Evolutionary conservation across 2,797 vertebrate genomes (phyloP).

Genomic region (Pseudochromis fuscus): DNA sequence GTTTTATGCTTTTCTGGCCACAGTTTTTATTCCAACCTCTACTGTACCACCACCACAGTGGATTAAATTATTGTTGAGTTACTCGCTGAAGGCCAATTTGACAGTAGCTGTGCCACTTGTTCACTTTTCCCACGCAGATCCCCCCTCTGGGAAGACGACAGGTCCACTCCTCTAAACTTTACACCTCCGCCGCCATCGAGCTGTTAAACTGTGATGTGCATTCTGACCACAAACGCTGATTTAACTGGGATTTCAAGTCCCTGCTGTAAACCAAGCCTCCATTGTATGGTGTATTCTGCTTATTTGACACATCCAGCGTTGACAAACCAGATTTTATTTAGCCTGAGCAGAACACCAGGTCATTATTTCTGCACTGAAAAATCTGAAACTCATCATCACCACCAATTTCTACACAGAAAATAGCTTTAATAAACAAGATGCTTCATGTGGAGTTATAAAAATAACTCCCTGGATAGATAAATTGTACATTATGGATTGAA

Average conservation of each 20-base stretch:
- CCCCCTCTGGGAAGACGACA: background rate
- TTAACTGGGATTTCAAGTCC: conserved; percentile 10
- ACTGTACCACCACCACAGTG: background rate
- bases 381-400: conserved; percentile 1
- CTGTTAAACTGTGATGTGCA: background rate
- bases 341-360: background rate
- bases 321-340: background rate
- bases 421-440: background rate
- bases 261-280: background rate
- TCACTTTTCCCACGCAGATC: conserved; percentile 23
- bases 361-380: conserved; percentile 3
- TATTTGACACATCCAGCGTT: background rate
- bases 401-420: background rate
- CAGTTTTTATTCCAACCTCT: background rate
- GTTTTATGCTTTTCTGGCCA: background rate
- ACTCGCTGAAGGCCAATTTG: conserved; percentile 31
- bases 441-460: background rate
- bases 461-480: background rate
- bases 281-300: background rate
- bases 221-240: background rate
- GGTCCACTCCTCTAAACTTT: conserved; percentile 11
- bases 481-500: conserved; percentile 2
- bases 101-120: conserved; percentile 4
- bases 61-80: conserved; percentile 27
- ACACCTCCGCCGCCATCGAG: conserved; percentile 13